Evolutionary conservation across 2,888 invertebrate species (phyloP), one percentile per base, ranked within the genome.

Genomic region (Teleogryllus oceanicus): DNA sequence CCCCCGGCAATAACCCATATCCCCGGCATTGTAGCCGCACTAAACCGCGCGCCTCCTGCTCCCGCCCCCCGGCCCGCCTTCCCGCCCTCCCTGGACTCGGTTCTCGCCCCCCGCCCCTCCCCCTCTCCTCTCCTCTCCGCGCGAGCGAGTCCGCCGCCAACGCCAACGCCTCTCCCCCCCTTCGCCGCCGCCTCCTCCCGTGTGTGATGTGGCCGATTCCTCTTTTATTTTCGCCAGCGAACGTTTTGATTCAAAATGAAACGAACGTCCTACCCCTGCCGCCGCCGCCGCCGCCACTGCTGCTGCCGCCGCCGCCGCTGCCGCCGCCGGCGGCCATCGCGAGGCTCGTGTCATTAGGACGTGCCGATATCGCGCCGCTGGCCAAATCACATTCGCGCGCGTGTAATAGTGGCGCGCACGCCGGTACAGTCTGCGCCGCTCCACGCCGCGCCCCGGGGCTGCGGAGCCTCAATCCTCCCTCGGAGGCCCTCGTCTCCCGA

Each of bases 1-100:
- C 76, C 77, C 62, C 79, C 78, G 78, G 79, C 80, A 81, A 81
- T 81, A 81, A 81, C 79, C 80, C 80, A 80, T 80, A 80, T 80
- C 80, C 80, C 80, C 20, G 78, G 80, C 80, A 80, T 78, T 78
- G 80, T 80, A 74, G 77, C 78, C 74, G 78, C 77, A 80, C 75
- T 62, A 62, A 62, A 13, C 62, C 62, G 62, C 62, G 62, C 62
- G 62, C 62, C 62, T 62, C 62, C 62, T 62, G 37, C 62, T 76
- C 51, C 79, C 76, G 37, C 74, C 74, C 37, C 79, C 79, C 50
- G 18, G 12, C 50, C 78, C 75, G 16, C 49, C 79, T 76, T 49
- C 77, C 12, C 51, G 18, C 75, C 20, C 77, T 74, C 77, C 79
- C 62, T 76, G 62, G 76, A 76, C 21, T 62, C 74, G 16, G 76